phyloP scores from a whole-genome alignment of 2,113 vertebrate genomes.

The Zosterops borbonicus region DNA sequence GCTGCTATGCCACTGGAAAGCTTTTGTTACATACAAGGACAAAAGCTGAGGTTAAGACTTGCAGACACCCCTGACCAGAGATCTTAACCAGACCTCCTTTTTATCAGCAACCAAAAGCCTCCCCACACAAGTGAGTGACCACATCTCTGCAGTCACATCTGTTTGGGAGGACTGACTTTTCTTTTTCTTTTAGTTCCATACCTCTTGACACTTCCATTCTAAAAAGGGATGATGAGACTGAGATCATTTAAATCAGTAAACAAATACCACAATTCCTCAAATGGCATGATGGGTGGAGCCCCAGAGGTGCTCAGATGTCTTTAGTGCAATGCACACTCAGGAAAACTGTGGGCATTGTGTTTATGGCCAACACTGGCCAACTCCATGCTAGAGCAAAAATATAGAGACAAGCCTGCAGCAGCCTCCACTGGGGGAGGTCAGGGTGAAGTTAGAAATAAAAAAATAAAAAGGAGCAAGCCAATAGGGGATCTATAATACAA shows the following conservation, averaged over 20 bases:
- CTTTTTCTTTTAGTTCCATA: background rate
- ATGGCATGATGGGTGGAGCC: rapidly evolving
- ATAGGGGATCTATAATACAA: background rate
- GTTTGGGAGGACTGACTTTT: background rate
- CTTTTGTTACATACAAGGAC: background rate
- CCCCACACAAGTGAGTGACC: background rate
- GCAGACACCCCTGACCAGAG: background rate
- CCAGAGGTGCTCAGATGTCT: background rate
- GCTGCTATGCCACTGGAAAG: background rate
- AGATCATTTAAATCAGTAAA: background rate
- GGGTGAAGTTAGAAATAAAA: background rate
- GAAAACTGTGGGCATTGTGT: background rate
- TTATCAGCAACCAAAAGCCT: background rate
- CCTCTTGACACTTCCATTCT: background rate
- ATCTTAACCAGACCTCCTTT: background rate
- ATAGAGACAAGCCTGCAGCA: background rate
- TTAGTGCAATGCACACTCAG: background rate
- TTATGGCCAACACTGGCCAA: background rate
- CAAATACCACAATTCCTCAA: background rate
- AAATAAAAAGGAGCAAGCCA: background rate
- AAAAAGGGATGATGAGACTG: background rate
- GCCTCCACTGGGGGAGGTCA: background rate
- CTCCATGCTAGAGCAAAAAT: background rate
- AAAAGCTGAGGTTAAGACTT: constrained; percentile 3
- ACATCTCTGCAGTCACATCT: background rate